A percentile compares a stretch with the other conserved stretches of the same genome.
These are phyloP conservation scores for Parauchenoglanis punctatus DNA, from an alignment of 2,797 vertebrate genomes.

Conservation along the genomic window DNA sequence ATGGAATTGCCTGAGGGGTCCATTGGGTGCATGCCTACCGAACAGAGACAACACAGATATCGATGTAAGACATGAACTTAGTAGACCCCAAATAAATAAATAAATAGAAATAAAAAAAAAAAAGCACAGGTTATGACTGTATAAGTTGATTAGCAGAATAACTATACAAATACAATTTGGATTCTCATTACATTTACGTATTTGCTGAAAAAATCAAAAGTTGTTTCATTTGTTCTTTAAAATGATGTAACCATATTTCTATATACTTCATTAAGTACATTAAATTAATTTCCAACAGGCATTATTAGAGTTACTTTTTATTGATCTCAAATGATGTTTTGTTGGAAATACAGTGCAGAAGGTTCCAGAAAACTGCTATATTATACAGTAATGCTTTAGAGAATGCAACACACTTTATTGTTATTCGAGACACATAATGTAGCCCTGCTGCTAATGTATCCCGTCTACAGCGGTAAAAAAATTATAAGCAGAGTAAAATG, in stretches of 20 bases:
- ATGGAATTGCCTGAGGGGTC: constrained; percentile 82
- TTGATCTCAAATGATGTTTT: background rate
- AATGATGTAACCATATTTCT: background rate
- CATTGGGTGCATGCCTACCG: constrained; percentile 82
- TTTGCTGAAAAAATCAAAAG: background rate
- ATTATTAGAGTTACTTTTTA: background rate
- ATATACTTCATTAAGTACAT: background rate
- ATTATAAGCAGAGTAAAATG: background rate
- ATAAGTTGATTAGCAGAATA: background rate
- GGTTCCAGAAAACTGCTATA: background rate
- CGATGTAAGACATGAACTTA: background rate
- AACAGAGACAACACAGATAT: background rate
- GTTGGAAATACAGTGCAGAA: background rate
- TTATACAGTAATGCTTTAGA: background rate
- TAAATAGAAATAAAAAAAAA: background rate
- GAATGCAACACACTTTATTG: background rate
- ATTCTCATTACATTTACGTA: background rate
- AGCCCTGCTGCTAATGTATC: background rate
- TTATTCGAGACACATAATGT: background rate
- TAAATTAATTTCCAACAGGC: background rate
- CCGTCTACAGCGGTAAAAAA: background rate
- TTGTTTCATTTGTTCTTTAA: background rate
- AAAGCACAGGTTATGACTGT: background rate
- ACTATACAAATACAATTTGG: background rate
- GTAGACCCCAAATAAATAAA: background rate